Percentiles rank a stretch among this genome's conserved stretches.
These are phyloP conservation scores for Diplolepis rosae DNA, from an alignment of 2,888 invertebrate genomes.

Conservation along the genomic window DNA sequence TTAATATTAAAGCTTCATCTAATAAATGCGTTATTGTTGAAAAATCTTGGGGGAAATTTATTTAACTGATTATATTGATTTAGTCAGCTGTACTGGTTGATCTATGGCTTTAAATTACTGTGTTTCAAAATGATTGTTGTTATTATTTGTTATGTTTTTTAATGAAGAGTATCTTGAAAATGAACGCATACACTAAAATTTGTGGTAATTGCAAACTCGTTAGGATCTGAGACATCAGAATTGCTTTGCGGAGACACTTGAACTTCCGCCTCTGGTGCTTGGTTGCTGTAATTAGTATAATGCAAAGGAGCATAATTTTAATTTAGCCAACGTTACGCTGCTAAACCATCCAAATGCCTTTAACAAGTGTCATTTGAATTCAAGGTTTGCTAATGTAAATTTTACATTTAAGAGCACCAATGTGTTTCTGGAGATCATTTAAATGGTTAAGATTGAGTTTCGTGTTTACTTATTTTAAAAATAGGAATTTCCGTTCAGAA, in stretches of 20 bases:
- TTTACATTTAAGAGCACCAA: not conserved
- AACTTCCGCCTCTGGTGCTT: conserved; percentile 51
- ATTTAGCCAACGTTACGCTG: conserved; percentile 41
- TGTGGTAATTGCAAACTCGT: conserved; percentile 1
- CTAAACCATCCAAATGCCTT: conserved; percentile 14
- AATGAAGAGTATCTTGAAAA: not conserved
- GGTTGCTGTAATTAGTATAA: conserved; percentile 56
- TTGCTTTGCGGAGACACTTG: conserved; percentile 41
- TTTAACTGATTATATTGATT: no score
- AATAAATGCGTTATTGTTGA: no score
- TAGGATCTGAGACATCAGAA: not conserved
- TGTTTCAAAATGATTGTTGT: not conserved
- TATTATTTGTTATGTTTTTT: not conserved
- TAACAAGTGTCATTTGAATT: conserved; percentile 28
- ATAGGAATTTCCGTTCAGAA: no score
- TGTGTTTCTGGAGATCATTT: no score
- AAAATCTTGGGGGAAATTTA: no score
- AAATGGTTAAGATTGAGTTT: no score
- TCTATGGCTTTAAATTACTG: no score
- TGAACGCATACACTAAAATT: not conserved
- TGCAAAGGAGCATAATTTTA: conserved; percentile 57
- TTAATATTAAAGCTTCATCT: no score
- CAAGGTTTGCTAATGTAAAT: conserved; percentile 22
- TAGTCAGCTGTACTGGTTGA: no score
- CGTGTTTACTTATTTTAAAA: no score